These are phyloP conservation scores for Myotis daubentonii DNA, from an alignment of 2,797 vertebrate species.

Conservation along the genomic window DNA sequence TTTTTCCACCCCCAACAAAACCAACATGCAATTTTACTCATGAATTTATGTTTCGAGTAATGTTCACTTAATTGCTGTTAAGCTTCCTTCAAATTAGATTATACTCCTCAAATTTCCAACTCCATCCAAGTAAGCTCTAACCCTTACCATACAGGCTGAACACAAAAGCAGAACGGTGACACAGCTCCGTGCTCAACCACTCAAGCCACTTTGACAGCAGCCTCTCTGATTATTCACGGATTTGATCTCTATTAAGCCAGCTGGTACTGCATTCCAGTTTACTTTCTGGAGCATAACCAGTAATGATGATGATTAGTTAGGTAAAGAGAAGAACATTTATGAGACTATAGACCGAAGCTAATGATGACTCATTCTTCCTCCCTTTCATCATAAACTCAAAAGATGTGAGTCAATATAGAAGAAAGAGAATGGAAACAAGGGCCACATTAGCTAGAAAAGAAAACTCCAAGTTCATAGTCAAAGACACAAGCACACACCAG, in stretches of 20 bases:
- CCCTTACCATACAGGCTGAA: background rate
- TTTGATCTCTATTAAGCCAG: background rate
- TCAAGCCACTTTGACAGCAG: background rate
- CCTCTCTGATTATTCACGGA: background rate
- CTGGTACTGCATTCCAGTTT: background rate
- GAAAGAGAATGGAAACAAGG: background rate
- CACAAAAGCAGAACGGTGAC: background rate
- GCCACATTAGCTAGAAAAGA: background rate
- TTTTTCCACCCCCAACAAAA: conserved; percentile 35
- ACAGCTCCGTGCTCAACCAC: background rate
- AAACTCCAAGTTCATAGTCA: background rate
- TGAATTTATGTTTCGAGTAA: conserved; percentile 63
- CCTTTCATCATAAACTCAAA: conserved; percentile 21
- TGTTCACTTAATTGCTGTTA: conserved; percentile 56
- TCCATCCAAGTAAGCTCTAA: background rate
- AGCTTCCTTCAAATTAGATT: conserved; percentile 68
- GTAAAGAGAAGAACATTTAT: conserved; percentile 62
- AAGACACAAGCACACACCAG: background rate
- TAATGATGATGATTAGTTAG: conserved; percentile 64
- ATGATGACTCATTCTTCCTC: conserved; percentile 54
- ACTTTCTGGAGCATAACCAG: conserved; percentile 60
- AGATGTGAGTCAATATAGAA: background rate
- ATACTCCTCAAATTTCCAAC: conserved; percentile 12
- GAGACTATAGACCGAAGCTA: conserved; percentile 35
- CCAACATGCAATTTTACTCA: conserved; percentile 49